Evolutionary conservation across 2,797 vertebrate genomes (phyloP), one percentile per base, ranked within the genome.

Genomic region (Characodon lateralis): DNA sequence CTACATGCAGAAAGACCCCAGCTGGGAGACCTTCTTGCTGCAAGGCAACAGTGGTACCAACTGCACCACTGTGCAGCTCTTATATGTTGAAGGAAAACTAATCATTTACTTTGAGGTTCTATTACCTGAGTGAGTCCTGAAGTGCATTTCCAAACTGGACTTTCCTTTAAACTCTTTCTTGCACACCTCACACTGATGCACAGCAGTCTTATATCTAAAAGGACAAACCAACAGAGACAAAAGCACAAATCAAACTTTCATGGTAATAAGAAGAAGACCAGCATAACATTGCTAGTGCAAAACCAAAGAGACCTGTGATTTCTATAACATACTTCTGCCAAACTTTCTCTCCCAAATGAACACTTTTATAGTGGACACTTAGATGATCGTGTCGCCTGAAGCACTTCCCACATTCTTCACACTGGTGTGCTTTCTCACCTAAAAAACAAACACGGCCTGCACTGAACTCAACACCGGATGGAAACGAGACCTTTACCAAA

Each of bases 131-230:
- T 99, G 98, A 1, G 98, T 99, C 89, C 98, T 96, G 94, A 99
- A 99, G 95, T 99, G 98, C 95, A 98, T 99, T 95, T 99, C 98
- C 82, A 99, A 94, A 92, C 98, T 99, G 88, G 98, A 99, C 92
- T 99, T 99, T 78, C 98, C 98, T 94, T 98, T 98, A 90, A 99
- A 99, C 92, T 98, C 97, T 92, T 99, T 99, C 95, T 99, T 99
- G 94, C 98, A 99, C 83, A 99, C 97, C 85, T 99, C 98, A 94
- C 98, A 99, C 77, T 98, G 98, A 92, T 99, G 98, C 93, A 98
- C 96, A 2, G 98, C 97, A 56, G 98, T 96, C 95, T 99, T 99
- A 39, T 99, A 99, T 91, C 98, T 99, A 88, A 79, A 31, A 66
- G 90, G 89, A 63, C 12, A 41, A 43, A 41, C 18, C 0, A 0